Evolutionary conservation across 2,888 invertebrate species (phyloP), one percentile per base, ranked within the genome.

Genomic region (Ectemnius lituratus): DNA sequence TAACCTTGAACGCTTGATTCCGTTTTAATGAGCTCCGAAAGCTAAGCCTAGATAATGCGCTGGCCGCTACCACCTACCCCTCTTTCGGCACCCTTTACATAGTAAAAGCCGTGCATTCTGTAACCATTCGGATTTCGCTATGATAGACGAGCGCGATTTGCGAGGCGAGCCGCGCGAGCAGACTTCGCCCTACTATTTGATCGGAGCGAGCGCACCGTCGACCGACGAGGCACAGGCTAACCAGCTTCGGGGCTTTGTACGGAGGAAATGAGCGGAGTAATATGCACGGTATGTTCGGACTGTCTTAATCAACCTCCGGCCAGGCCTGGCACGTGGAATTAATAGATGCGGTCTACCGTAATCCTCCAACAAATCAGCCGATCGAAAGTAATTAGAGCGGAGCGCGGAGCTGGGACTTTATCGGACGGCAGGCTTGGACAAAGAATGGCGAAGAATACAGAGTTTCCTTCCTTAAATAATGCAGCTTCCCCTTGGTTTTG

Each of bases 311-410:
- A 67, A 70, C 52, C 37, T 20, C 67, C 64, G 72, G 64, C 62
- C 58, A 60, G 57, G 37, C 62, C 68, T 18, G 37, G 8, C 20
- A 47, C 11, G 20, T 16, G 37, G 58, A 66, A 72, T 73, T 72
- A 70, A 73, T 65, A 67, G 70, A 62, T 64, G 23, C 56, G 67
- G 52, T 37, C 49, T 14, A 27, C 45, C 62, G 45, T 75, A 77
- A 77, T 77, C 76, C 72, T 52, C 59, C 56, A 47, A 78, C 67
- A 67, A 76, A 76, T 73, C 72, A 70, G 64, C 49, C 27, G 69
- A 49, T 56, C 18, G 62, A 18, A 65, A 63, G 47, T 73, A 73
- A 72, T 78, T 73, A 68, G 62, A 67, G 47, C 67, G 67, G 66
- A 72, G 71, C 62, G 58, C 69, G 56, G 57, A 59, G 8, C 47